A percentile compares a stretch with the other conserved stretches of the same genome.
These are phyloP conservation scores for Idris sp. DNA, from an alignment of 1,140 invertebrate species.

Conservation along the genomic window DNA sequence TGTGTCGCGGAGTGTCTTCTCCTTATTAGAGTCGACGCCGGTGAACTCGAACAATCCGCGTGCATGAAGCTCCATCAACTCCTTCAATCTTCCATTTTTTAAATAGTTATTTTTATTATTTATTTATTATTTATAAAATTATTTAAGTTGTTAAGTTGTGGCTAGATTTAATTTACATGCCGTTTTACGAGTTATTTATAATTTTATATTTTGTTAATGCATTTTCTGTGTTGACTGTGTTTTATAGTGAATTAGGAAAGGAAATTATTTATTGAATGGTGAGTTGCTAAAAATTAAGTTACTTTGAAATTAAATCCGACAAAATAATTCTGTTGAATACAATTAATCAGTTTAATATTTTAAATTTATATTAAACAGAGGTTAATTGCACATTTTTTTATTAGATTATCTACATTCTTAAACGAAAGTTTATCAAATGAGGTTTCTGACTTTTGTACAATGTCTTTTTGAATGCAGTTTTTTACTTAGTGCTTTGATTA, in stretches of 20 bases:
- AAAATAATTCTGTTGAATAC: too few species aligned
- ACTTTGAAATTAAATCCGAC: too few species aligned
- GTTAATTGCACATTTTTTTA: too few species aligned
- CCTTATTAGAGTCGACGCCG: constrained; percentile 51
- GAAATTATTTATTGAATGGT: constrained; percentile 18
- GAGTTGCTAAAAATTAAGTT: too few species aligned
- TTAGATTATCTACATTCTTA: too few species aligned
- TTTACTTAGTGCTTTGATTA: too few species aligned
- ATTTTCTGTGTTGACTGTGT: constrained; percentile 20
- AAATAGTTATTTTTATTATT: constrained; percentile 33
- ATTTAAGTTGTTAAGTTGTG: constrained; percentile 38
- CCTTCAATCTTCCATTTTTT: constrained; percentile 17
- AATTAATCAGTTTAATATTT: too few species aligned
- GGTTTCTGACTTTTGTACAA: too few species aligned
- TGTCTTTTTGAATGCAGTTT: too few species aligned
- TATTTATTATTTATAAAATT: constrained; percentile 29
- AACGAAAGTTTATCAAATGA: too few species aligned
- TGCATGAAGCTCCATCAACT: constrained; percentile 9
- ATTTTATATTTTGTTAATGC: constrained; percentile 20
- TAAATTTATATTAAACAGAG: too few species aligned
- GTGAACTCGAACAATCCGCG: constrained; percentile 32
- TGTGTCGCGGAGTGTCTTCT: constrained; percentile 53
- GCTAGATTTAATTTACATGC: constrained; percentile 3
- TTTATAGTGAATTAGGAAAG: constrained; percentile 9
- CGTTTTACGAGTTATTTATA: constrained; percentile 11